Base-by-base conservation (phyloP, 2,113 vertebrate genomes). In the Ctenodactylus gundi region DNA sequence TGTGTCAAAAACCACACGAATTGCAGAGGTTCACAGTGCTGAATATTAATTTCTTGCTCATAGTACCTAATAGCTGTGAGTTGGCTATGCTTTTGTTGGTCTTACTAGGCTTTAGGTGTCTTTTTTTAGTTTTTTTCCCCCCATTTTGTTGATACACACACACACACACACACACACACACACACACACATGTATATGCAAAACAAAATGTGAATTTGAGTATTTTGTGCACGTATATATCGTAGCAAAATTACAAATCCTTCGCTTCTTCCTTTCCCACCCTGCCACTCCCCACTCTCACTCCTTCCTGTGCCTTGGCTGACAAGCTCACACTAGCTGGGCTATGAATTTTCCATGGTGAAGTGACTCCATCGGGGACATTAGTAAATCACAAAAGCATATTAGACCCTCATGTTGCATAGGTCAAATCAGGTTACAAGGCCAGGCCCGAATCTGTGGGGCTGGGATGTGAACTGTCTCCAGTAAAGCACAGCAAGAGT, bases 31-130 rank as follows among this genome's bases (percentile, higher is more conserved):
- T 77, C 77, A 9, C 10, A 58, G 41, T 6, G 90, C 51, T 62
- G 34, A 91, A 91, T 23, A 80, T 46, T 78, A 73, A 57, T 90
- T 94, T 96, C 51, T 88, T 85, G 46, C n/a, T 92, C 10, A 65
- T 84, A 60, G 57, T 58, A n/a, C 31, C 6, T 67, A 90, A 73
- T 20, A 20, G 36, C 39, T 90, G 15, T 87, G 53, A 27, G 8
- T 15, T 89, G 91, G 1, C 51, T 7, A 2, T 85, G 58, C 44
- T 18, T 91, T 73, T 93, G 36, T 67, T 82, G n/a, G 25, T 87
- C 70, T 88, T 14, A 29, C 39, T 85, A 51, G 17, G n/a, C 53
- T 93, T 80, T 21, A 73, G 7, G 2, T 44, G 25, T 78, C 53
- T 86, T 78, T n/a, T n/a, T n/a, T n/a, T n/a, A n/a, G n/a, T n/a